phyloP scores from a whole-genome alignment of 2,797 vertebrate species.

The Sparidentex hasta region DNA sequence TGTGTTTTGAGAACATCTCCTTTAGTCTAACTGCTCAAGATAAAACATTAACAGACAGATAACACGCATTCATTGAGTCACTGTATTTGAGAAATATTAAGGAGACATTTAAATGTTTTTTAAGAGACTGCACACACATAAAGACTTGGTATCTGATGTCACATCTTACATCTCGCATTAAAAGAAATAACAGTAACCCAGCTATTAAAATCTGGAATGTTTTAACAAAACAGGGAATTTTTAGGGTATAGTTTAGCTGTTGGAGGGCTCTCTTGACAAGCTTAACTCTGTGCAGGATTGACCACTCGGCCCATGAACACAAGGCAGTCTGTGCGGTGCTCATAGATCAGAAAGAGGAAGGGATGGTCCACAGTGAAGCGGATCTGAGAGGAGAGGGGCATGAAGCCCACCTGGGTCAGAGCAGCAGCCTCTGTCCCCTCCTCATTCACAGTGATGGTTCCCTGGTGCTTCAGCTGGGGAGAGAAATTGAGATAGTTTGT shows the following conservation, averaged over 20 bases:
- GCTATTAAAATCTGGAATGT: slow-evolving; percentile 12
- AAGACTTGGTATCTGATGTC: slow-evolving; percentile 12
- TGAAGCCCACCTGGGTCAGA: slow-evolving; percentile 94
- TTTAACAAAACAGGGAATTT: slow-evolving; percentile 12
- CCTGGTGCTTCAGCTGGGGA: slow-evolving; percentile 94
- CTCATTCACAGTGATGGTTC: slow-evolving; percentile 96
- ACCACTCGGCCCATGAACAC: slow-evolving; percentile 95
- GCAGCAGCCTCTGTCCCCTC: slow-evolving; percentile 95
- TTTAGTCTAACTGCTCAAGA: slow-evolving; percentile 27
- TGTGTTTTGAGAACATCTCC: slow-evolving; percentile 9
- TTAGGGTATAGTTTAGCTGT: slow-evolving; percentile 13
- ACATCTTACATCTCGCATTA: slow-evolving; percentile 20
- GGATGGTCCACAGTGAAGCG: slow-evolving; percentile 92
- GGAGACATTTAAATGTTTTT: slow-evolving; percentile 33
- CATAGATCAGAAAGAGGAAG: slow-evolving; percentile 96
- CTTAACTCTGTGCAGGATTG: slow-evolving; percentile 89
- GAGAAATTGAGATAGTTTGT: slow-evolving; percentile 25
- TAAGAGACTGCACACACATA: slow-evolving; percentile 12
- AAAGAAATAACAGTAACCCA: slow-evolving; percentile 5
- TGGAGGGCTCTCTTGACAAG: neutral
- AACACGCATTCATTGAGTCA: slow-evolving; percentile 37
- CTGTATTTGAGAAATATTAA: slow-evolving; percentile 19
- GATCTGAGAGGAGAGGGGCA: slow-evolving; percentile 95
- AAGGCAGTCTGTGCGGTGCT: slow-evolving; percentile 95
- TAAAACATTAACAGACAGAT: slow-evolving; percentile 73